Base-by-base conservation (phyloP, 30 jellyfish, hydroid and myxozoan genomes). In the Clytia hemisphaerica region DNA sequence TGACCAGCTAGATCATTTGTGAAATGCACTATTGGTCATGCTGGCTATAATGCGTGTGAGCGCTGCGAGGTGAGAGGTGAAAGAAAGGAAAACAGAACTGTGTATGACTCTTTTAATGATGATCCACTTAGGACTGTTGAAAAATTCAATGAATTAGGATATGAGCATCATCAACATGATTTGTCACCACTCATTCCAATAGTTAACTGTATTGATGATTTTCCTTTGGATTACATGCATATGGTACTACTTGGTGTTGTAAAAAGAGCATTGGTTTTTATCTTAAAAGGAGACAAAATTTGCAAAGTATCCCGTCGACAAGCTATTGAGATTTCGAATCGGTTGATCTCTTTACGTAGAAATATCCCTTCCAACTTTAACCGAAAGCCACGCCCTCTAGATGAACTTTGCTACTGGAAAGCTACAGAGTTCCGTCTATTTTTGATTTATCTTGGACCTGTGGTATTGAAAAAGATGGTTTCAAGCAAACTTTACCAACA, bases 391-490 rank as follows among this genome's bases (percentile, higher is more conserved):
- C 38, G 87, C 37, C 45, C 82, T 3, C 36, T 68, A 40, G 21
- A 44, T 10, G 93, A 67, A 50, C 26, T 61, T 0, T 70, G 70
- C n/a, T 22, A 71, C 28, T 79, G 92, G 92, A 77, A 77, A 54
- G 92, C 92, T 22, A 55, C 76, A 14, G 92, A 77, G 26, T 77
- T 77, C 36, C 44, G 92, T 36, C 83, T 64, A 49, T 77, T 77
- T 67, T 45, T 77, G 21, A 28, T 77, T 44, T 77, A 64, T 61
- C 65, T 76, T 77, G 92, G 92, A 21, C 45, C 71, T 21, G 19
- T 77, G n/a, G 92, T 66, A 21, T 64, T 77, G 45, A 77, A 77
- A 61, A 29, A 51, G n/a, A 66, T 67, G 27, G 58, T 75, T 19
- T 49, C 80, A 26, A 34, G 26, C 31, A 60, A 35, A 4, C 34